These are phyloP conservation scores for Chlamydotis undulata DNA, from an alignment of 2,113 vertebrate genomes.

Conservation along the genomic window DNA sequence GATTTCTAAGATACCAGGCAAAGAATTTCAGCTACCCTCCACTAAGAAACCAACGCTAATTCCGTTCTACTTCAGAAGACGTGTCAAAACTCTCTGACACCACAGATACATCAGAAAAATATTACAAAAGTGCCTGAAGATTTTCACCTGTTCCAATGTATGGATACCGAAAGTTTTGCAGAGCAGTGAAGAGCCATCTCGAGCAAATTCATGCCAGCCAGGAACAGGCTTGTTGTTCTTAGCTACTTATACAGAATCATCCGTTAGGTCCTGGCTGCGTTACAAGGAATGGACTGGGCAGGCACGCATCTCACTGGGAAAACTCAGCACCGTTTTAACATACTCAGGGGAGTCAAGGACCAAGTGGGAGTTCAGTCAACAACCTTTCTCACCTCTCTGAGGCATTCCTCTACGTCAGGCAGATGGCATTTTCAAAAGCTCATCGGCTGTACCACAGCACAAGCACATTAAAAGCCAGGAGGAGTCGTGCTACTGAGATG, in stretches of 20 bases:
- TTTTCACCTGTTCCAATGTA: neutral
- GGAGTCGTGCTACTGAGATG: neutral
- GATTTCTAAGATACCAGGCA: neutral
- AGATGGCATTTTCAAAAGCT: neutral
- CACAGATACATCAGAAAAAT: neutral
- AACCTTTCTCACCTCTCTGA: neutral
- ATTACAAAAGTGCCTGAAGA: neutral
- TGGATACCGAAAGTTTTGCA: neutral
- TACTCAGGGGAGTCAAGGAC: neutral
- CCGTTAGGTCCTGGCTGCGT: neutral
- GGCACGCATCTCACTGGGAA: neutral
- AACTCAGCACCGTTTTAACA: neutral
- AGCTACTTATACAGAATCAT: neutral
- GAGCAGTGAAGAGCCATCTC: neutral
- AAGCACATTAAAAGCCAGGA: neutral
- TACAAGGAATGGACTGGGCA: neutral
- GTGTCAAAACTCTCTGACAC: neutral
- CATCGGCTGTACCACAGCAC: neutral
- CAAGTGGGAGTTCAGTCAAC: neutral
- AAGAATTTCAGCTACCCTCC: neutral
- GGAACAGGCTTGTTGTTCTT: neutral
- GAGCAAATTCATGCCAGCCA: neutral
- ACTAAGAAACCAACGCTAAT: neutral
- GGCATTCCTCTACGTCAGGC: neutral
- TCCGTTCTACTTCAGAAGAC: neutral